Percentiles rank a stretch among this genome's conserved stretches.
Evolutionary conservation across 2,797 vertebrate species (phyloP).

Genomic region (Sebastiscus albofasciatus): DNA sequence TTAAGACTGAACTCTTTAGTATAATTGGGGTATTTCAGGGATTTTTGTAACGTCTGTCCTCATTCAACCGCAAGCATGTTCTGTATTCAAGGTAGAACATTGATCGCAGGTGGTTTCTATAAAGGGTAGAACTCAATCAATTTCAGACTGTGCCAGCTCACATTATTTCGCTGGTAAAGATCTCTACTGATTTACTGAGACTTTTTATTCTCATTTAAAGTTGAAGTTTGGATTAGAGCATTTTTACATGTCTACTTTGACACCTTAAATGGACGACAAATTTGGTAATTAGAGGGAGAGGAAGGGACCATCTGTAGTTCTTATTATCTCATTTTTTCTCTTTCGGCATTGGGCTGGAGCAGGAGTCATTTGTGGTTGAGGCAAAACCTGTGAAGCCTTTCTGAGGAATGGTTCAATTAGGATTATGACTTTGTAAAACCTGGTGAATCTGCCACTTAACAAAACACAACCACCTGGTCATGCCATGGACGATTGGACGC

Average conservation of each 20-base stretch:
- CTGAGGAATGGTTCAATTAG: constrained; percentile 76
- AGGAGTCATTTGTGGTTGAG: constrained; percentile 53
- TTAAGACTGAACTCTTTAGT: neutral
- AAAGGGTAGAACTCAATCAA: neutral
- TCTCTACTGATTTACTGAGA: neutral
- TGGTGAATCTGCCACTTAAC: constrained; percentile 69
- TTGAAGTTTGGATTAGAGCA: constrained; percentile 3
- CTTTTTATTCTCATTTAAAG: neutral
- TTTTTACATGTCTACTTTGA: constrained; percentile 45
- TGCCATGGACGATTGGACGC: constrained; percentile 74
- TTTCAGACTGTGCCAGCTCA: neutral
- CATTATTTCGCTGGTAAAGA: neutral
- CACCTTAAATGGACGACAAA: constrained; percentile 55
- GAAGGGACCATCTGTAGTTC: constrained; percentile 65
- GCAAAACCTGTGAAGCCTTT: constrained; percentile 62
- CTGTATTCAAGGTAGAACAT: neutral
- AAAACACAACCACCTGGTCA: constrained; percentile 79
- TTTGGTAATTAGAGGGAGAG: constrained; percentile 55
- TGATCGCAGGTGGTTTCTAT: neutral
- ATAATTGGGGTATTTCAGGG: neutral
- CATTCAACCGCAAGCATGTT: neutral
- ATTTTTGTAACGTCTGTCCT: neutral
- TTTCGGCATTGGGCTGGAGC: constrained; percentile 15
- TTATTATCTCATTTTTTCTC: constrained; percentile 50
- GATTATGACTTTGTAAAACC: constrained; percentile 77